These are phyloP conservation scores for Onychomys arenicola DNA, from an alignment of 2,797 vertebrate species.

Conservation along the genomic window DNA sequence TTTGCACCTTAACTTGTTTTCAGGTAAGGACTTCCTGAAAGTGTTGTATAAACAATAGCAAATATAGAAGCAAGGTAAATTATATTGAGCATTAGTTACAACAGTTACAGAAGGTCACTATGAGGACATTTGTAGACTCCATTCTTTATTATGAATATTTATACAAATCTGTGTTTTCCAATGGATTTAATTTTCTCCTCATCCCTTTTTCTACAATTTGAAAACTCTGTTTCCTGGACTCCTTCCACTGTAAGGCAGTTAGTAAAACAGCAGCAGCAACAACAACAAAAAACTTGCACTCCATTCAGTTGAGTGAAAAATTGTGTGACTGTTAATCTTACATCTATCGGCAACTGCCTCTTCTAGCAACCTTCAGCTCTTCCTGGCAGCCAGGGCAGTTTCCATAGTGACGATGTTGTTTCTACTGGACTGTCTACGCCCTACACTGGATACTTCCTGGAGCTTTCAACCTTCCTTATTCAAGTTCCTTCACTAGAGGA, in stretches of 20 bases:
- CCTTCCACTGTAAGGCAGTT: constrained; percentile 1
- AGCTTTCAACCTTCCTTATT: background rate
- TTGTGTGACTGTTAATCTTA: constrained; percentile 36
- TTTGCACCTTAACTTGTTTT: background rate
- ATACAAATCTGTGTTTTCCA: constrained; percentile 16
- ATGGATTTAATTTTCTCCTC: background rate
- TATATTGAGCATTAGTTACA: constrained; percentile 24
- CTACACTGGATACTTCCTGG: background rate
- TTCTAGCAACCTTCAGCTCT: constrained; percentile 4
- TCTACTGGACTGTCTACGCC: background rate
- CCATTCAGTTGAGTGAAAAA: background rate
- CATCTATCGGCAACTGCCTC: constrained; percentile 23
- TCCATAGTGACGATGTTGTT: constrained; percentile 75
- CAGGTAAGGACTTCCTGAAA: constrained; percentile 59
- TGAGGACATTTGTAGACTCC: background rate
- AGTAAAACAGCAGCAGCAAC: background rate
- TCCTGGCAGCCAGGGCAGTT: constrained; percentile 25
- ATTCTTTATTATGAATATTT: constrained; percentile 22
- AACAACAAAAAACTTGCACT: background rate
- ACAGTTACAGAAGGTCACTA: constrained; percentile 23
- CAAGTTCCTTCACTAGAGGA: background rate
- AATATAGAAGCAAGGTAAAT: constrained; percentile 46
- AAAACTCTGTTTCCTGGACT: background rate
- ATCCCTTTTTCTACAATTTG: constrained; percentile 30
- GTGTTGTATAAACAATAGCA: constrained; percentile 21